Conservation (phyloP, 2,888 invertebrate genomes). For the Melanophora roralis region DNA sequence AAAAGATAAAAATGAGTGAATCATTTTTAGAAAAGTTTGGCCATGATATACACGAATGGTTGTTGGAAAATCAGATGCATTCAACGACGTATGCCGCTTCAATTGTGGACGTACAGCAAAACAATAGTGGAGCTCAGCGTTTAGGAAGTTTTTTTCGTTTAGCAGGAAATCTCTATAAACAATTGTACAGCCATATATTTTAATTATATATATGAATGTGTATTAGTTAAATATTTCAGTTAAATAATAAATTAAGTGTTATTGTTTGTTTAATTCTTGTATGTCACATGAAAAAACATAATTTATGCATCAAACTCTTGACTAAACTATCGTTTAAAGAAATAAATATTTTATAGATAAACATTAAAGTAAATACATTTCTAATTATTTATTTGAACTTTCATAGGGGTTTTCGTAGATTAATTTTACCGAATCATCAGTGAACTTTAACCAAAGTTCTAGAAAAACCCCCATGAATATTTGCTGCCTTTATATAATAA, state of each 20-base stretch:
- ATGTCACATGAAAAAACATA: not conserved
- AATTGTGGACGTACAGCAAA: constrained; percentile 51
- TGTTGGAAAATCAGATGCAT: constrained; percentile 58
- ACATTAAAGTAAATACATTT: too few relatives aligned
- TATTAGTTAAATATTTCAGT: too few relatives aligned
- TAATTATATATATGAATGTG: too few relatives aligned
- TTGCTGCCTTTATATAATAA: too few relatives aligned
- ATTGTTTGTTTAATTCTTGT: not conserved
- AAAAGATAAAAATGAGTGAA: constrained; percentile 66
- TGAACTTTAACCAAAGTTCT: too few relatives aligned
- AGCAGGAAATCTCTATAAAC: constrained; percentile 63
- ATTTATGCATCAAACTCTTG: not conserved
- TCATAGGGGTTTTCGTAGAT: too few relatives aligned
- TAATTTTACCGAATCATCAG: too few relatives aligned
- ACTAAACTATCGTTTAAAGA: not conserved
- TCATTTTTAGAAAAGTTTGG: constrained; percentile 69
- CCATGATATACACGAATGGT: constrained; percentile 69
- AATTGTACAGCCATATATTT: constrained; percentile 47
- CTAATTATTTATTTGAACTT: too few relatives aligned
- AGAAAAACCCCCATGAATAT: too few relatives aligned
- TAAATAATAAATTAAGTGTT: not conserved
- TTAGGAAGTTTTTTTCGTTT: constrained; percentile 60
- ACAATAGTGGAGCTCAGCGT: constrained; percentile 66
- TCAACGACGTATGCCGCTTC: constrained; percentile 62
- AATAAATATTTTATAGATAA: not conserved